Evolutionary conservation across 2,113 vertebrate species (phyloP).

Genomic region (Empidonax alnorum): DNA sequence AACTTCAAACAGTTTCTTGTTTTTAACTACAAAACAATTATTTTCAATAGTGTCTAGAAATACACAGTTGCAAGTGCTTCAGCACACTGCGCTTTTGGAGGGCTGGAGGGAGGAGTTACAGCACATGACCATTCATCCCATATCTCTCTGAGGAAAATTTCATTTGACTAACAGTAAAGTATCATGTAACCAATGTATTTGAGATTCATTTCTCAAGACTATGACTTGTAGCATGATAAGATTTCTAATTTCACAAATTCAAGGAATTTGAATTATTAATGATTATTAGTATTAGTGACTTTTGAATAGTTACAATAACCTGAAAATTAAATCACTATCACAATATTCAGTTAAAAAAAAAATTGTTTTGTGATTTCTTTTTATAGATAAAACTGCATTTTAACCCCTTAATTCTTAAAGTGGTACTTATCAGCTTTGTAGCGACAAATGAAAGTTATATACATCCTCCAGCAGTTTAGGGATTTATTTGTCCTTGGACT

Average conservation of each 20-base stretch:
- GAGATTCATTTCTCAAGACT: neutral
- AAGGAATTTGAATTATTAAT: neutral
- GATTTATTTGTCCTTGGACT: neutral
- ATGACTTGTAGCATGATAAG: neutral
- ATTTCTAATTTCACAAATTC: neutral
- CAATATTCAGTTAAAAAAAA: neutral
- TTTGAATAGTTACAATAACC: neutral
- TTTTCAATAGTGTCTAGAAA: neutral
- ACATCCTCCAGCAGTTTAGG: neutral
- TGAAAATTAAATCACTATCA: neutral
- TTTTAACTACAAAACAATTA: neutral
- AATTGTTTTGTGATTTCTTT: rapidly evolving
- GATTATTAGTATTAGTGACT: neutral
- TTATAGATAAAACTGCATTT: neutral
- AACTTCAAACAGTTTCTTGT: neutral
- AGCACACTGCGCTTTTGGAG: neutral
- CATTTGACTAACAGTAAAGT: neutral
- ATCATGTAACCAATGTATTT: neutral
- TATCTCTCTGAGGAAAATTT: neutral
- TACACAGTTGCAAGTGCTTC: neutral
- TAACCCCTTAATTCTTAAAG: neutral
- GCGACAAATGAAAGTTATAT: neutral
- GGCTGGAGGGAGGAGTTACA: neutral
- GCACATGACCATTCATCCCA: neutral
- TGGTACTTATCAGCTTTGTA: neutral